Evolutionary conservation across 2,797 vertebrate species (phyloP), one percentile per base, ranked within the genome.

Genomic region (Pampus argenteus): DNA sequence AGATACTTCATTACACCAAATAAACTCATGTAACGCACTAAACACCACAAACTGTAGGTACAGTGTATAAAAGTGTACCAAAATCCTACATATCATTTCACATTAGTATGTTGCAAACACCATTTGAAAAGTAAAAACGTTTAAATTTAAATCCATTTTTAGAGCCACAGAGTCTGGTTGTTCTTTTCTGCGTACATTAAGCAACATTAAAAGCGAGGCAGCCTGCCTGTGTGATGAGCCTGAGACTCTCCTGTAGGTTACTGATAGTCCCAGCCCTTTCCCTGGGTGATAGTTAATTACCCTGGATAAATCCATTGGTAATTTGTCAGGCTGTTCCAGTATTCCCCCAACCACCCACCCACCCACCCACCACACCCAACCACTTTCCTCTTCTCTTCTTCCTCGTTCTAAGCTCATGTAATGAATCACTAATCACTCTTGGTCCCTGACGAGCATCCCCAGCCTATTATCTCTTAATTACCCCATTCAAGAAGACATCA

Each of bases 401-500:
- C 85, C 84, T 93, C 86, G 61, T 92, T 94, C 93, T 95, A 96
- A 96, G 95, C 94, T 92, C 86, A 89, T 94, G 94, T 97, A 96
- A 97, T 97, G 96, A 96, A 96, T 96, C 94, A 92, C 90, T 93
- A 93, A 95, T 96, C 94, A 96, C 94, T 92, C 83, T n/a, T n/a
- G 73, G 93, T 94, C 94, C 89, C 91, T 90, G 92, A 96, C 92
- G 93, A 96, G 90, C 95, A 94, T 95, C 94, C 95, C 95, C 92
- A 93, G 92, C 91, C 95, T 93, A 95, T 96, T 96, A 92, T 95
- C 93, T 95, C 93, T 95, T 96, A 95, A 97, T 96, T 97, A 96
- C 95, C 95, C 94, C 92, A 90, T 92, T 94, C 89, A 89, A 42
- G 88, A 86, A 90, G 89, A 89, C 89, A 87, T 89, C 76, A 52